Evolutionary conservation across 1,140 invertebrate species (phyloP).

Genomic region (Trichonephila clavipes): DNA sequence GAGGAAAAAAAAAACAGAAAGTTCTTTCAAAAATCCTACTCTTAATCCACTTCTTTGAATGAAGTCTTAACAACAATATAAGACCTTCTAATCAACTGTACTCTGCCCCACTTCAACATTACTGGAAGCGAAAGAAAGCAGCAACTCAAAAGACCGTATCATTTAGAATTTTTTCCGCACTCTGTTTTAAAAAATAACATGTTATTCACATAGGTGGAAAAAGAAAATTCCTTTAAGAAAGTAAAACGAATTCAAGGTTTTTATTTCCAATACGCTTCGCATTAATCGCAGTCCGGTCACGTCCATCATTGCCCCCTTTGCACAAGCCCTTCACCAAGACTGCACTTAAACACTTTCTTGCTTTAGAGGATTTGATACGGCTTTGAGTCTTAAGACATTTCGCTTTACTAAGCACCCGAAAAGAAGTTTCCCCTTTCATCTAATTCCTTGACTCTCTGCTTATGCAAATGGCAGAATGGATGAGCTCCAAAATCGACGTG

Average conservation of each 20-base stretch:
- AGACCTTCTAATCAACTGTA: not conserved
- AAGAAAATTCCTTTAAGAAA: slow-evolving; percentile 51
- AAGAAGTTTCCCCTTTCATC: slow-evolving; percentile 70
- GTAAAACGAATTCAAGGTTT: slow-evolving; percentile 60
- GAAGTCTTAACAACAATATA: not conserved
- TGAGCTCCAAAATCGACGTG: slow-evolving; percentile 64
- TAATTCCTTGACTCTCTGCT: slow-evolving; percentile 70
- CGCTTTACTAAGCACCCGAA: slow-evolving; percentile 65
- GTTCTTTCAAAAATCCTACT: not conserved
- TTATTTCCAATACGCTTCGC: slow-evolving; percentile 58
- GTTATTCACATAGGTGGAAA: slow-evolving; percentile 11
- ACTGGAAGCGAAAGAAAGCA: not conserved
- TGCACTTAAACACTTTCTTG: slow-evolving; percentile 74
- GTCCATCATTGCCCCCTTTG: slow-evolving; percentile 50
- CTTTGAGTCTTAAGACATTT: slow-evolving; percentile 73
- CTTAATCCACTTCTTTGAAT: not conserved
- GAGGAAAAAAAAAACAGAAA: no score
- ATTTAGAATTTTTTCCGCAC: not conserved
- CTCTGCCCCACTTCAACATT: not conserved
- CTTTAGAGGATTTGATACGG: slow-evolving; percentile 69
- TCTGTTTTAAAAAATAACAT: slow-evolving; percentile 37
- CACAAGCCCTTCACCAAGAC: slow-evolving; percentile 48
- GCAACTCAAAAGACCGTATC: not conserved
- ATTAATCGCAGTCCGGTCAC: slow-evolving; percentile 70
- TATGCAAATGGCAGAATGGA: slow-evolving; percentile 68